These are phyloP conservation scores for Spisula solida DNA, from an alignment of 2,888 invertebrate species.

Conservation along the genomic window DNA sequence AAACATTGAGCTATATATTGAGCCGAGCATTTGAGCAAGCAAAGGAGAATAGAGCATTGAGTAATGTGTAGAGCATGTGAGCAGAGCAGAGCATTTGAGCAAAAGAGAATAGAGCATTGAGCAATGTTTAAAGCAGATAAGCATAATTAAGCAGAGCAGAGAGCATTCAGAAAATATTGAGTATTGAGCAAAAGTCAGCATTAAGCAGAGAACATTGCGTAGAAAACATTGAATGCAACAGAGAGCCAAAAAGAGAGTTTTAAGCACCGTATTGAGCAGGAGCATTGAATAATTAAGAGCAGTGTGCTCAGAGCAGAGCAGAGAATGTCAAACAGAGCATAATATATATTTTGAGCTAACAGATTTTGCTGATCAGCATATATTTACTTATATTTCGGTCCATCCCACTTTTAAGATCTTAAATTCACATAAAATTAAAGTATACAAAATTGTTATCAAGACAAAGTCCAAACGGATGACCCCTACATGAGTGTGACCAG, in stretches of 20 bases:
- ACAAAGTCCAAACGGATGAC: background rate
- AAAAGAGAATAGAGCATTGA: background rate
- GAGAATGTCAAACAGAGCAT: no score
- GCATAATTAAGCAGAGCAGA: background rate
- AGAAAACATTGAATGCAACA: background rate
- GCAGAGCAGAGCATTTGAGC: background rate
- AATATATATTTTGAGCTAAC: no score
- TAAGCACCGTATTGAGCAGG: no score
- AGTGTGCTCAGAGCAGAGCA: background rate
- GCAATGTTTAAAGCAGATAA: no score
- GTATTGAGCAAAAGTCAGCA: no score
- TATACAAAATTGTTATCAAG: background rate
- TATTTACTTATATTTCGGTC: background rate
- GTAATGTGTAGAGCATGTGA: no score
- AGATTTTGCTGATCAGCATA: no score
- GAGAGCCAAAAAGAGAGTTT: no score
- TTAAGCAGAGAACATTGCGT: no score
- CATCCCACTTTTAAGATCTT: background rate
- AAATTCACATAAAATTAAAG: background rate
- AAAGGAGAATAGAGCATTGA: background rate
- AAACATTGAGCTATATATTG: background rate
- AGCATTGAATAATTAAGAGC: no score
- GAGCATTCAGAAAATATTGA: no score
- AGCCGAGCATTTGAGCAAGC: background rate
- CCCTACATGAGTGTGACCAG: constrained; percentile 7